These are phyloP conservation scores for Idaea straminata DNA, from an alignment of 2,888 invertebrate species.

Conservation along the genomic window DNA sequence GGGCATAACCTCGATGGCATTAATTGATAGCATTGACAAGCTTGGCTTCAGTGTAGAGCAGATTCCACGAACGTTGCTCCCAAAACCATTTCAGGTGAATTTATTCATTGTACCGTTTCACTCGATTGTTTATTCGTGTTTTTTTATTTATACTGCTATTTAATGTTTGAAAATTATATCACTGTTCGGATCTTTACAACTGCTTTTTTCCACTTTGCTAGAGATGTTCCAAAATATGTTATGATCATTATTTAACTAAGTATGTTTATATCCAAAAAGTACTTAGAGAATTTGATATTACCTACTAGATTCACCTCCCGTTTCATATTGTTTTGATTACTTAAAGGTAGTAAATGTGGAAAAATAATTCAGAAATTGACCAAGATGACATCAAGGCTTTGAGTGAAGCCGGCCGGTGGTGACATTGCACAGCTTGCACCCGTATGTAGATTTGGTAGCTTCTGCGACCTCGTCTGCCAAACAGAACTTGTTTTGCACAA, in stretches of 20 bases:
- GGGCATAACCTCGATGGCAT: conserved; percentile 62
- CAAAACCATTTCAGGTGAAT: conserved; percentile 31
- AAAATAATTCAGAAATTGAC: background rate
- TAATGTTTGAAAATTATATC: background rate
- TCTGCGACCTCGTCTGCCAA: conserved; percentile 48
- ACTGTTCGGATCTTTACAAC: background rate
- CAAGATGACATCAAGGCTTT: background rate
- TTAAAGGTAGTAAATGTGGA: background rate
- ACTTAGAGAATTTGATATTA: background rate
- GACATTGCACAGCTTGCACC: conserved; percentile 19
- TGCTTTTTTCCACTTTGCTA: background rate
- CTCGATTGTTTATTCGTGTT: conserved; percentile 23
- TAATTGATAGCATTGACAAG: conserved; percentile 69
- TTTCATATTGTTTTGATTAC: background rate
- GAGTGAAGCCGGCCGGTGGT: conserved; percentile 49
- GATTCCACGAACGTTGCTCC: conserved; percentile 36
- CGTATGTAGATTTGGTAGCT: conserved; percentile 60
- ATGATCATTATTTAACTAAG: background rate
- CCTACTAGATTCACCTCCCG: background rate
- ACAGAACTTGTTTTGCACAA: conserved; percentile 67
- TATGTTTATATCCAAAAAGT: background rate
- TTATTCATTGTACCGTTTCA: conserved; percentile 26
- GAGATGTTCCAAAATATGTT: background rate
- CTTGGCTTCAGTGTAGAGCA: conserved; percentile 40
- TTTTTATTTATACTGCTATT: conserved; percentile 10